Evolutionary conservation across 2,888 invertebrate genomes (phyloP).

Genomic region (Chaitophorus viminalis): DNA sequence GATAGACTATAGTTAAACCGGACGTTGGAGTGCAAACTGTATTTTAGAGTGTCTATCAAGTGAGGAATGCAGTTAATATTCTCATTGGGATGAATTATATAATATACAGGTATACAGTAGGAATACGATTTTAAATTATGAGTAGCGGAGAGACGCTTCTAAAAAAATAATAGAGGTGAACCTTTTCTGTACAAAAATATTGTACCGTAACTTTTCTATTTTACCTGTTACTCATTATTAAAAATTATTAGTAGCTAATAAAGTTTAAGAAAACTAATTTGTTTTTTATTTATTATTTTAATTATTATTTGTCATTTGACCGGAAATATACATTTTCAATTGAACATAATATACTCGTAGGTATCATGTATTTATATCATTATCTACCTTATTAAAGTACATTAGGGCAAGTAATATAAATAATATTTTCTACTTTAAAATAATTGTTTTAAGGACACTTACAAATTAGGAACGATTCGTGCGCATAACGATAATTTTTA

Average conservation of each 20-base stretch:
- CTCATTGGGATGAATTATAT: too few species aligned
- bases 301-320: not conserved
- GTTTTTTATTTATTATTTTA: not conserved
- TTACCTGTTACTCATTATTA: not conserved
- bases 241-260: too few species aligned
- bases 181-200: not conserved
- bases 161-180: not conserved
- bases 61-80: too few species aligned
- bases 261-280: too few species aligned
- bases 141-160: too few species aligned
- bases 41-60: too few species aligned
- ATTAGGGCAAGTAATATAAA: not conserved
- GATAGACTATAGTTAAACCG: too few species aligned
- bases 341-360: not conserved
- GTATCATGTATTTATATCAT: too few species aligned
- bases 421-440: not conserved
- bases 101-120: too few species aligned
- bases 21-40: too few species aligned
- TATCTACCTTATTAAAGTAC: not conserved
- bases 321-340: not conserved
- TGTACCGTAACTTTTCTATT: not conserved
- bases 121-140: too few species aligned
- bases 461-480: slow-evolving; percentile 17
- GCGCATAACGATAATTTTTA: not conserved
- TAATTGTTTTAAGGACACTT: not conserved